Percentiles rank a stretch among this genome's conserved stretches.
These are phyloP conservation scores for Tenodera sinensis DNA, from an alignment of 2,888 invertebrate species.

Conservation along the genomic window DNA sequence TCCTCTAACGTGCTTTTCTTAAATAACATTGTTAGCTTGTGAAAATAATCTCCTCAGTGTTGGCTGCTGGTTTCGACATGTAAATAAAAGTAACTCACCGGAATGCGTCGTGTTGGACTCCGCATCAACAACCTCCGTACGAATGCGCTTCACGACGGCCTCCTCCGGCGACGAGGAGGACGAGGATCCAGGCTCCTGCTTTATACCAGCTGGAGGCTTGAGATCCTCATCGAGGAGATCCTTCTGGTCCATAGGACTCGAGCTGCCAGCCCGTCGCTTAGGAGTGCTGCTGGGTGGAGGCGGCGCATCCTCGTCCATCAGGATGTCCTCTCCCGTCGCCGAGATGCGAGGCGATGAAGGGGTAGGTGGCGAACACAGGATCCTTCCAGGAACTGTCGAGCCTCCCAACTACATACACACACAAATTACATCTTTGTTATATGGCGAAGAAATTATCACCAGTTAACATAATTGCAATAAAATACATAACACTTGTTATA, in stretches of 20 bases:
- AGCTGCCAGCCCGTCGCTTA: slow-evolving; percentile 33
- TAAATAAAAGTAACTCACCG: slow-evolving; percentile 62
- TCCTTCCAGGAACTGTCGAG: slow-evolving; percentile 17
- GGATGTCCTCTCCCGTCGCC: slow-evolving; percentile 36
- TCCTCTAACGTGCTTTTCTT: no score
- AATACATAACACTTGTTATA: no score
- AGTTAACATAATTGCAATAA: no score
- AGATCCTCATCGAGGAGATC: slow-evolving; percentile 43
- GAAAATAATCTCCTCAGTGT: not conserved
- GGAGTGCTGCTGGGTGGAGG: slow-evolving; percentile 35
- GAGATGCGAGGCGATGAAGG: slow-evolving; percentile 59
- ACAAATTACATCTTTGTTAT: not conserved
- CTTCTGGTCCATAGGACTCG: slow-evolving; percentile 10
- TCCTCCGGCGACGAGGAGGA: slow-evolving; percentile 61
- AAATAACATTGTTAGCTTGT: no score
- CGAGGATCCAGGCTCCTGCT: slow-evolving; percentile 59
- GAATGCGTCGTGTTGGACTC: slow-evolving; percentile 89
- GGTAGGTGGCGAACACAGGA: slow-evolving; percentile 60
- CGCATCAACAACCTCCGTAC: slow-evolving; percentile 80
- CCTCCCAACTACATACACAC: not conserved
- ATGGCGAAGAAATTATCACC: no score
- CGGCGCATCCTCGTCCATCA: slow-evolving; percentile 36
- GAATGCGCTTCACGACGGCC: slow-evolving; percentile 64
- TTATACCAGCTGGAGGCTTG: slow-evolving; percentile 44
- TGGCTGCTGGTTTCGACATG: no score